Evolutionary conservation across 23 tunicate genomes (phyloP), one percentile per base, ranked within the genome.

Genomic region (Trididemnum miniatum): DNA sequence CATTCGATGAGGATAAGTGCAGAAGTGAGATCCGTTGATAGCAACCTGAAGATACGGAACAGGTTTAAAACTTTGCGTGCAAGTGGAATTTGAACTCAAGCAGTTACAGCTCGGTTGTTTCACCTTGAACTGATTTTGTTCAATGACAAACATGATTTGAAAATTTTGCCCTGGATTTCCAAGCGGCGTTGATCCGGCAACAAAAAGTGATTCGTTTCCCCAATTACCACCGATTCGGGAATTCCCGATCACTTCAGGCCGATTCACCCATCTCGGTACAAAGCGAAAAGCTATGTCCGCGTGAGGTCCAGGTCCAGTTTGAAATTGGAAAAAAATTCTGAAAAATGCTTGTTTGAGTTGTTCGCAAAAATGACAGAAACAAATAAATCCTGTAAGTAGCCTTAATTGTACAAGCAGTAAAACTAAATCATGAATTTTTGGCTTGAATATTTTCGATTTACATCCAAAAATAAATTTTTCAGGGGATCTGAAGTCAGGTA

Each of bases 221-320:
- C 67, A 62, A 12, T 62, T 18, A 22, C 5, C 4, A n/a, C 29
- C 29, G n/a, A 24, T 24, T 62, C 67, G 26, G n/a, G 26, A 12
- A 24, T 62, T 62, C 26, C 26, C 67, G 5, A 62, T 20, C 26
- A 62, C 67, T 62, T 62, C 67, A 24, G 67, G 67, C 28, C n/a
- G 67, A n/a, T n/a, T n/a, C 5, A 62, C n/a, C 67, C 67, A 62
- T 20, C 67, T 22, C 29, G 67, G 26, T 12, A 22, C 15, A 62
- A 62, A 62, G 67, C 29, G 67, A 24, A 62, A 62, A 22, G 67
- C 67, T 24, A 62, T 12, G 29, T 62, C 67, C 23, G 67, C 67
- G n/a, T 62, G 28, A 12, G 67, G 67, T 5, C 67, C 67, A 12
- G 67, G 25, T 62, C 29, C 28, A 62, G 28, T 20, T 62, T 62